phyloP scores from a whole-genome alignment of 1,140 invertebrate species.

The Lasioglossum albipes region DNA sequence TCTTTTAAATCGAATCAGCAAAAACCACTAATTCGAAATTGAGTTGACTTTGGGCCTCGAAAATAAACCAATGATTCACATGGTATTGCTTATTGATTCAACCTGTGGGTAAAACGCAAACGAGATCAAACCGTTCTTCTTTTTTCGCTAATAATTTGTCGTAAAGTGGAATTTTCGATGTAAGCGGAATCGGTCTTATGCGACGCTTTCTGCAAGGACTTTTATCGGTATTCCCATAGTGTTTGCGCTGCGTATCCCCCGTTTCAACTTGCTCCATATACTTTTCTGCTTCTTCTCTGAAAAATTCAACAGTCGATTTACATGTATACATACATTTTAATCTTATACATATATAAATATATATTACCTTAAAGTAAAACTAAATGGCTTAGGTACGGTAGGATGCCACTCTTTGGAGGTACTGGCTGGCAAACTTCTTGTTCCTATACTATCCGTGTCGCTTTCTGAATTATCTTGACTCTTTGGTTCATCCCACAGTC shows the following conservation, averaged over 20 bases:
- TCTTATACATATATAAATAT: background rate
- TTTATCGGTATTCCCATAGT: conserved; percentile 78
- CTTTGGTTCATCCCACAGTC: conserved; percentile 70
- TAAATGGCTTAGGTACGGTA: conserved; percentile 84
- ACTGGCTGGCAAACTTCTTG: conserved; percentile 73
- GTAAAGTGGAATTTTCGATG: conserved; percentile 85
- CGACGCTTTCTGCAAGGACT: conserved; percentile 70
- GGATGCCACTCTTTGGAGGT: conserved; percentile 75
- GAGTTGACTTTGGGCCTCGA: too few relatives aligned
- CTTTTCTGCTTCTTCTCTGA: conserved; percentile 84
- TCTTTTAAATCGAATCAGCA: too few relatives aligned
- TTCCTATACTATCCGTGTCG: conserved; percentile 71
- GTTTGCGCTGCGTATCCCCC: conserved; percentile 74
- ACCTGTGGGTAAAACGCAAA: background rate
- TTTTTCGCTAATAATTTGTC: conserved; percentile 86
- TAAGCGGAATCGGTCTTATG: conserved; percentile 84
- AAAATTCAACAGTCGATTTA: conserved; percentile 16
- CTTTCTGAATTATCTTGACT: conserved; percentile 68
- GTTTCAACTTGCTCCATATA: conserved; percentile 70
- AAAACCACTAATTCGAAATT: too few relatives aligned
- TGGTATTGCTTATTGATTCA: too few relatives aligned
- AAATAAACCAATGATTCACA: too few relatives aligned
- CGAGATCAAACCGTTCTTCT: conserved; percentile 82
- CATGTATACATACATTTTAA: background rate
- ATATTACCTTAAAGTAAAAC: conserved; percentile 84